Percentiles rank a stretch among this genome's conserved stretches.
Conservation (phyloP, 2,888 invertebrate genomes). For the Arrhopalites spinosus region DNA sequence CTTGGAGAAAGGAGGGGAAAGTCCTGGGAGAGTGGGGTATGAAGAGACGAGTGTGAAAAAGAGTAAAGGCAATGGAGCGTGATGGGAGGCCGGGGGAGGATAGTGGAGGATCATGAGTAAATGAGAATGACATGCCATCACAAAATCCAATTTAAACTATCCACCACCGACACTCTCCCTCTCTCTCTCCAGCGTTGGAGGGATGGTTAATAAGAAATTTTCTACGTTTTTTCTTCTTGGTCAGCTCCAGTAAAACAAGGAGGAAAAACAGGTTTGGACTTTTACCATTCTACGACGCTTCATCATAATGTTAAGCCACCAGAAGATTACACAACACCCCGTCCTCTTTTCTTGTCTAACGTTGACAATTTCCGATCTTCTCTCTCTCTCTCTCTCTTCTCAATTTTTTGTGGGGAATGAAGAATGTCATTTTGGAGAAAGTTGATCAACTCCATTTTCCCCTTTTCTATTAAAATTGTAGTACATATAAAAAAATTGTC, state of each 20-base stretch:
- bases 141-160: conserved; percentile 8
- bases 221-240: background rate
- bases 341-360: background rate
- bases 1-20: background rate
- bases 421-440: too few species aligned
- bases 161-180: background rate
- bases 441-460: too few species aligned
- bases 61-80: background rate
- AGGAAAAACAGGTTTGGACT: too few species aligned
- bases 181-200: background rate
- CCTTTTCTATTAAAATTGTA: too few species aligned
- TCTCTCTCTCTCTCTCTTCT: too few species aligned
- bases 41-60: background rate
- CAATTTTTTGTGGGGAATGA: too few species aligned
- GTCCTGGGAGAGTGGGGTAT: background rate
- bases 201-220: conserved; percentile 9
- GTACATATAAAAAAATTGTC: too few species aligned
- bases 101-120: conserved; percentile 7
- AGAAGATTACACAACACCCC: too few species aligned
- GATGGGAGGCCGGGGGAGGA: background rate
- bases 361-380: too few species aligned
- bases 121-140: conserved; percentile 14
- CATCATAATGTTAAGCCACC: too few species aligned
- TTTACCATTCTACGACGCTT: too few species aligned
- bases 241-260: background rate